These are phyloP conservation scores for Cynopterus sphinx DNA, from an alignment of 2,797 vertebrate species.

Conservation along the genomic window DNA sequence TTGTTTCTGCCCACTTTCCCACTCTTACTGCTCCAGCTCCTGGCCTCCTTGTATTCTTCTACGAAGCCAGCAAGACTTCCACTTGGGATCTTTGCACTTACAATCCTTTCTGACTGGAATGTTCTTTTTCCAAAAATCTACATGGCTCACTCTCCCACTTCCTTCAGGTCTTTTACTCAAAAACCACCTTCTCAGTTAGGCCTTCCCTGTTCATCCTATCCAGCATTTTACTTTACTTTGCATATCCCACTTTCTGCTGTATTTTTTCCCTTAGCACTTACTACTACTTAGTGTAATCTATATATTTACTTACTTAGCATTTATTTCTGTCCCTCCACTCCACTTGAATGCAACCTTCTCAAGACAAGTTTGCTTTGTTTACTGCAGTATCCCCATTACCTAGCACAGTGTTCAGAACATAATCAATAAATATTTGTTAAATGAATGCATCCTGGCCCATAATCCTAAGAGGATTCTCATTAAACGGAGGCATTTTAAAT, in stretches of 20 bases:
- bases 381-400: neutral
- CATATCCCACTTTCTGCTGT: neutral
- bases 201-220: neutral
- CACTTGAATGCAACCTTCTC: neutral
- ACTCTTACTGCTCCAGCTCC: neutral
- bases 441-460: neutral
- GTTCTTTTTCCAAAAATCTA: neutral
- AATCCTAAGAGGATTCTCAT: neutral
- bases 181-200: neutral
- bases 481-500: neutral
- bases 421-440: constrained; percentile 1
- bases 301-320: neutral
- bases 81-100: neutral
- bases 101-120: neutral
- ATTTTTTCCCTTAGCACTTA: neutral
- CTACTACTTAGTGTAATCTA: neutral
- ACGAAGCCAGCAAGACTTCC: neutral
- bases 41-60: neutral
- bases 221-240: neutral
- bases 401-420: neutral
- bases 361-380: neutral
- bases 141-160: neutral
- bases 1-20: neutral
- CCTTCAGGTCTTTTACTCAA: neutral
- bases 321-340: neutral